Evolutionary conservation across 2,797 vertebrate genomes (phyloP).

Genomic region (Lutjanus campechanus): DNA sequence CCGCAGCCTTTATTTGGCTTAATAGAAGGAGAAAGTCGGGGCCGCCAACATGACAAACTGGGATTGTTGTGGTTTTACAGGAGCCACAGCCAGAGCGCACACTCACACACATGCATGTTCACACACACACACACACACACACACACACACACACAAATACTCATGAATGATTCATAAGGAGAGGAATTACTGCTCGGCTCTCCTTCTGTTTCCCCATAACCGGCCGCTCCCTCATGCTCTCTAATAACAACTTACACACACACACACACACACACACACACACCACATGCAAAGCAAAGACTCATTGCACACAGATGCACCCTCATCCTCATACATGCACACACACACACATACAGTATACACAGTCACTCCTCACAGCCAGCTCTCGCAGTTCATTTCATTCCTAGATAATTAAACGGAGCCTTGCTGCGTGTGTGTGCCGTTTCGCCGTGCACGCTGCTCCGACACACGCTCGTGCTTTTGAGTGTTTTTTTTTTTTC

Average conservation of each 20-base stretch:
- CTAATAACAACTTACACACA: conserved; percentile 51
- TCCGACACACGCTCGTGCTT: conserved; percentile 30
- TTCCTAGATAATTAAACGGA: conserved; percentile 59
- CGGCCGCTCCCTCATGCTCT: conserved; percentile 50
- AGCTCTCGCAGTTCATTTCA: conserved; percentile 50
- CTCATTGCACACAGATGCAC: conserved; percentile 23
- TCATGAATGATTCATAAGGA: conserved; percentile 71
- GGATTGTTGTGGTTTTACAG: conserved; percentile 40
- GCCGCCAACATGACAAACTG: conserved; percentile 44
- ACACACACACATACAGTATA: not conserved
- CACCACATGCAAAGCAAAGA: not conserved
- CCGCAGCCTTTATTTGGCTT: conserved; percentile 13
- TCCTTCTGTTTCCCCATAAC: conserved; percentile 64
- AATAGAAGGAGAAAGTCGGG: conserved; percentile 16
- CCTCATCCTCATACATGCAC: not conserved
- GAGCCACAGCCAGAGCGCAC: conserved; percentile 19
- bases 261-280: conserved; percentile 27
- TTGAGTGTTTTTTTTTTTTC: conserved; percentile 9
- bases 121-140: not conserved
- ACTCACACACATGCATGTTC: conserved; percentile 1
- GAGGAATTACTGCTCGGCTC: conserved; percentile 61
- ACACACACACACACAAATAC: conserved; percentile 16
- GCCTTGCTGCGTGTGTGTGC: conserved; percentile 24
- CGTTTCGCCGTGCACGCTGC: not conserved
- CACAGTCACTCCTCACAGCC: conserved; percentile 31